Conservation (phyloP, 2,113 vertebrate genomes). For the Pseudorasbora parva region DNA sequence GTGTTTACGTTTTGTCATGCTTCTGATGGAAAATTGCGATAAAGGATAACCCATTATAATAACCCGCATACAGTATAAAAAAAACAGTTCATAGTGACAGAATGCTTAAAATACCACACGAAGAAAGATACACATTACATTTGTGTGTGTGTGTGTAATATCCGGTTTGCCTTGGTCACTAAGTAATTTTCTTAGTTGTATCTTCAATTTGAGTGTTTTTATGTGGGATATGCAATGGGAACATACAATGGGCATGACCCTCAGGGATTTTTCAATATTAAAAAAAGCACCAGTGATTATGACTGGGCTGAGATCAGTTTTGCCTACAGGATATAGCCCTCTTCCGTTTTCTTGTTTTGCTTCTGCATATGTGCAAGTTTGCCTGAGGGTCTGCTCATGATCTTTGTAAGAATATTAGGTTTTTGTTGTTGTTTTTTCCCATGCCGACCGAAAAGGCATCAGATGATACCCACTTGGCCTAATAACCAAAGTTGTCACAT, state of each 20-base stretch:
- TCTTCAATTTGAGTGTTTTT: no score
- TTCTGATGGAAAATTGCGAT: background rate
- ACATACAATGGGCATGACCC: background rate
- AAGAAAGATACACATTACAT: no score
- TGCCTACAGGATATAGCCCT: constrained; percentile 24
- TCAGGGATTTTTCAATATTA: background rate
- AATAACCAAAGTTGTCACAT: background rate
- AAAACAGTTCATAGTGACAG: background rate
- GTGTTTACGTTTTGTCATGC: background rate
- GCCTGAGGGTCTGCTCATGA: background rate
- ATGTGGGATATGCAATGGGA: background rate
- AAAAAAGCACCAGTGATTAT: background rate
- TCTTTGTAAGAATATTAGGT: background rate
- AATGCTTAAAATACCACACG: no score
- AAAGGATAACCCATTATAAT: background rate
- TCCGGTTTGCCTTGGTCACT: no score
- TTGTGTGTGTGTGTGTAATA: no score
- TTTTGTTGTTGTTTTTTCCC: background rate
- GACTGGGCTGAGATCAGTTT: constrained; percentile 6
- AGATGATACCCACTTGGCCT: background rate
- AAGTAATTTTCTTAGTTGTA: no score
- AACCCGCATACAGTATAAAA: background rate
- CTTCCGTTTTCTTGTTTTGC: constrained; percentile 39
- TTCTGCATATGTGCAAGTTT: background rate
- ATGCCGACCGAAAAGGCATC: background rate